Evolutionary conservation across 2,113 vertebrate genomes (phyloP), one percentile per base, ranked within the genome.

Genomic region (Gracilinanus agilis): DNA sequence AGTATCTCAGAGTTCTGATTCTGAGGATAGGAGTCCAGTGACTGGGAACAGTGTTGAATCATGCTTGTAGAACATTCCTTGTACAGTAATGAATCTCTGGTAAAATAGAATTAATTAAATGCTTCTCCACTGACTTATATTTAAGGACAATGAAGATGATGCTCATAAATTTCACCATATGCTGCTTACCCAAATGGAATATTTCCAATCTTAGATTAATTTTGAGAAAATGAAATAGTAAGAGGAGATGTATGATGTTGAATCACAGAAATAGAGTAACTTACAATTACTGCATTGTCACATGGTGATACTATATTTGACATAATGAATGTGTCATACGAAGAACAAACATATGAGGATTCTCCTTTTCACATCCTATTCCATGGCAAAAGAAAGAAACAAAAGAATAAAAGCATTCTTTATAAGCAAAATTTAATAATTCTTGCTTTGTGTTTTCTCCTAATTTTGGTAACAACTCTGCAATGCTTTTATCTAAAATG

Each of bases 401-500:
- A 49, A 5, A 56, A 34, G 29, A 67, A 67, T 5, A 12, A 67
- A 67, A 13, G 7, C 4, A n/a, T n/a, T 58, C 27, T 61, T 67
- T 83, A 83, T 83, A 19, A 83, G n/a, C 16, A 83, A 83, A 83
- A 83, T 9, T 83, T 94, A 95, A 91, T 89, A 29, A 97, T 83
- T 25, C 27, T 29, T 54, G 83, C 24, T 21, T 92, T 95, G 90
- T 8, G 7, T 94, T 96, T 95, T 97, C 44, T 92, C 44, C 55
- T 93, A 94, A 96, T 95, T 93, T 95, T 96, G 54, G 44, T 92
- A 96, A 29, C 54, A 88, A 91, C 92, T 95, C 1, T 96, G 44
- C 96, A 54, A 94, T 90, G 93, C 16, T 97, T 97, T 95, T 83
- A 67, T 95, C 44, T 96, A 89, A 96, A 97, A 94, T 93, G 6